phyloP scores from a whole-genome alignment of 2,888 invertebrate species.

The Ceratothoa steindachneri region DNA sequence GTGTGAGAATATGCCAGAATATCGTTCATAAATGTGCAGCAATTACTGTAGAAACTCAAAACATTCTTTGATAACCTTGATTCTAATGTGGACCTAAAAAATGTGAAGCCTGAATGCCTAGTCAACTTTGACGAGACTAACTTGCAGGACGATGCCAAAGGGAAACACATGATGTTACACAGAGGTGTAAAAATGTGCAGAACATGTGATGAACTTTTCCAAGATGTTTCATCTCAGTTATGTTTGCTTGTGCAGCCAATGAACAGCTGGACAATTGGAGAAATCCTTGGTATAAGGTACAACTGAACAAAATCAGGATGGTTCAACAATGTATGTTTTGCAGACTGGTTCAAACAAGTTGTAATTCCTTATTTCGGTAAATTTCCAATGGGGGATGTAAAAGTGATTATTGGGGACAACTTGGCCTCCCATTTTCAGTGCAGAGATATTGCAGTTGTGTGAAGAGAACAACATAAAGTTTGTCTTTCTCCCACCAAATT shows the following conservation, averaged over 20 bases:
- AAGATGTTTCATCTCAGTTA: conserved; percentile 51
- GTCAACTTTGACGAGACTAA: conserved; percentile 52
- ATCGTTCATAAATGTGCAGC: too few relatives aligned
- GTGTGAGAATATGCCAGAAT: too few relatives aligned
- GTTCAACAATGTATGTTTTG: conserved; percentile 50
- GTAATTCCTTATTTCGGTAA: conserved; percentile 49
- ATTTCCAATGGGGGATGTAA: conserved; percentile 40
- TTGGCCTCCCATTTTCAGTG: conserved; percentile 51
- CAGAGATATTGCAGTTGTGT: conserved; percentile 51
- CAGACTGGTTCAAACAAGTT: conserved; percentile 51
- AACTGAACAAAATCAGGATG: conserved; percentile 52
- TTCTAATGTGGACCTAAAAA: too few relatives aligned
- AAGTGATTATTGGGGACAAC: conserved; percentile 53
- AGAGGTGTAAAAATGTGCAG: conserved; percentile 51
- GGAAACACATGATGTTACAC: conserved; percentile 49
- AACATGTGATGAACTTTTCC: conserved; percentile 28
- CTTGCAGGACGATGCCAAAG: conserved; percentile 51
- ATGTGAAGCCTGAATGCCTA: too few relatives aligned
- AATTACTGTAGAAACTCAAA: too few relatives aligned
- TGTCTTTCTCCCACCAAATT: conserved; percentile 51
- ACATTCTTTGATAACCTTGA: too few relatives aligned
- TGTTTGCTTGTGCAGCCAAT: conserved; percentile 53
- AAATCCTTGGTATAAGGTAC: conserved; percentile 52
- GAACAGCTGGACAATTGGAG: conserved; percentile 53
- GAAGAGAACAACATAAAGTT: conserved; percentile 52